A percentile compares a stretch with the other conserved stretches of the same genome.
Evolutionary conservation across 2,888 invertebrate species (phyloP).

Genomic region (Cyrtodaria siliqua): DNA sequence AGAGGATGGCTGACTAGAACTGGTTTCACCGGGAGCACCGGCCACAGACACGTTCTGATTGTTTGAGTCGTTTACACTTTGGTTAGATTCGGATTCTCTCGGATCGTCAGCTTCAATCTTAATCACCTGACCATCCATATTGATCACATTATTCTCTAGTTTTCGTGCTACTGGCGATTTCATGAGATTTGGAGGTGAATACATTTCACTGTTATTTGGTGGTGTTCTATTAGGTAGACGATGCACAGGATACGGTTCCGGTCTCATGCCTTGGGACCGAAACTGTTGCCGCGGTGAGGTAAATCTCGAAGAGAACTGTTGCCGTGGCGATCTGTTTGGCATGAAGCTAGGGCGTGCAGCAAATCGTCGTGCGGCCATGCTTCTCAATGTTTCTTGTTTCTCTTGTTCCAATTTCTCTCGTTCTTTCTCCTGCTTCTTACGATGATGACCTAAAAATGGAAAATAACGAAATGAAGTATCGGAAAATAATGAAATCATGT

Average conservation of each 20-base stretch:
- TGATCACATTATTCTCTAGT: not conserved
- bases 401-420: conserved; percentile 16
- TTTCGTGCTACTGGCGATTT: not conserved
- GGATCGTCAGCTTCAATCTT: conserved; percentile 45
- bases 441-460: conserved; percentile 38
- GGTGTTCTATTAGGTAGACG: not conserved
- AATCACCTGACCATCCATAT: conserved; percentile 18
- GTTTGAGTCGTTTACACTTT: conserved; percentile 9
- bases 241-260: conserved; percentile 9
- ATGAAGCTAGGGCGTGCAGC: not conserved
- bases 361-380: not conserved
- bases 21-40: not conserved
- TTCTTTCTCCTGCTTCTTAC: conserved; percentile 51
- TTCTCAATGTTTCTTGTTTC: conserved; percentile 9
- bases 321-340: conserved; percentile 1
- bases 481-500: no score
- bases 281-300: conserved; percentile 5
- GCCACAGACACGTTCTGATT: not conserved
- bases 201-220: not conserved
- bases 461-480: not conserved
- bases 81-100: not conserved
- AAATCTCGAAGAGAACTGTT: conserved; percentile 8
- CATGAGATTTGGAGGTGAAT: not conserved
- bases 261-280: not conserved
- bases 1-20: conserved; percentile 15